Evolutionary conservation across 2,797 vertebrate genomes (phyloP).

Genomic region (Myripristis murdjan): DNA sequence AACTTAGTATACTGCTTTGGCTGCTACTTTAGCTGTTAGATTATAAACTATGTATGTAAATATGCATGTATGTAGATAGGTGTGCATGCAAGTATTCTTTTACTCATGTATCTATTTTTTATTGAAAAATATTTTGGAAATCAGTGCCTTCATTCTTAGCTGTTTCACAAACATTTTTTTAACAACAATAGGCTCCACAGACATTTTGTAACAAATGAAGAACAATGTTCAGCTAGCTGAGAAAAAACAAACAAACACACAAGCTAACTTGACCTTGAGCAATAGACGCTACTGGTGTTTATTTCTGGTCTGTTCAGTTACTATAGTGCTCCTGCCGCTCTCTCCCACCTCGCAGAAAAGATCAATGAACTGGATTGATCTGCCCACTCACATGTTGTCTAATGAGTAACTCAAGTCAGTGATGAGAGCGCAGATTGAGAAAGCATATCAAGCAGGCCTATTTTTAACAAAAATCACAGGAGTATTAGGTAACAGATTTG

Average conservation of each 20-base stretch:
- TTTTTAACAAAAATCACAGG: conserved; percentile 50
- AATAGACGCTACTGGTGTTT: conserved; percentile 61
- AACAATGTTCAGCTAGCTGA: too few relatives aligned
- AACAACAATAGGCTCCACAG: too few relatives aligned
- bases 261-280: conserved; percentile 58
- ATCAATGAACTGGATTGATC: conserved; percentile 76
- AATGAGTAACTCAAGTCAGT: conserved; percentile 67
- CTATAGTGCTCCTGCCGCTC: conserved; percentile 48
- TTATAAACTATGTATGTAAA: too few relatives aligned
- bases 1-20: too few relatives aligned
- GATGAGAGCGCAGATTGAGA: conserved; percentile 65
- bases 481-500: conserved; percentile 40
- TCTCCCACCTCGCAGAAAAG: conserved; percentile 62
- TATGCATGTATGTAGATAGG: too few relatives aligned
- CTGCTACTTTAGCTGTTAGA: too few relatives aligned
- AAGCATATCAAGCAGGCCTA: conserved; percentile 51
- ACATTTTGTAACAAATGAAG: too few relatives aligned
- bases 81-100: too few relatives aligned
- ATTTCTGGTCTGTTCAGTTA: conserved; percentile 74
- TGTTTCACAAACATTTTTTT: too few relatives aligned
- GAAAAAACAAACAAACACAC: conserved; percentile 40
- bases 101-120: too few relatives aligned
- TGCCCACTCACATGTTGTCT: conserved; percentile 51
- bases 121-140: too few relatives aligned
- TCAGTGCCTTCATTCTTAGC: too few relatives aligned